A percentile compares a stretch with the other conserved stretches of the same genome.
Evolutionary conservation across 1,140 invertebrate species (phyloP).

Genomic region (Melipona quadrifasciata): DNA sequence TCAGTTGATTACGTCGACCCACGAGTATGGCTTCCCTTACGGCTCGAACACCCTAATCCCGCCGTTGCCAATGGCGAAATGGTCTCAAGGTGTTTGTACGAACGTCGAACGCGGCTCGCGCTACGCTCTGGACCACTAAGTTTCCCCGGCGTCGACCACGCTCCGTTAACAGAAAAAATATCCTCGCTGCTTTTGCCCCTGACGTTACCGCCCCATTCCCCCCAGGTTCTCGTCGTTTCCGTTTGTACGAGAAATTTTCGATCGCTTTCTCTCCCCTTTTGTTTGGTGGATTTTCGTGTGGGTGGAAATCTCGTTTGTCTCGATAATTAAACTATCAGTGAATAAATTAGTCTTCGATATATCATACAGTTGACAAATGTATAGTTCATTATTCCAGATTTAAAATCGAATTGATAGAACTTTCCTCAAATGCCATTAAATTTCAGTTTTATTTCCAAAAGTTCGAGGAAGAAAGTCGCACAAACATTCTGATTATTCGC

Average conservation of each 20-base stretch:
- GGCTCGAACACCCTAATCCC: constrained; percentile 56
- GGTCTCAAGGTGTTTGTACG: constrained; percentile 58
- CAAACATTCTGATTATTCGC: not conserved
- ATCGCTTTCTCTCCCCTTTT: not conserved
- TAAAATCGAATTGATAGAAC: too few relatives aligned
- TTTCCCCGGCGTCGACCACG: not conserved
- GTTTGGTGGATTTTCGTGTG: too few relatives aligned
- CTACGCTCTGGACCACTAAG: not conserved
- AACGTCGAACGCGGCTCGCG: not conserved
- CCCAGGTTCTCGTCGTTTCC: not conserved
- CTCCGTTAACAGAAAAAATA: constrained; percentile 23
- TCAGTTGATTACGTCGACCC: constrained; percentile 74
- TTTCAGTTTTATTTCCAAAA: too few relatives aligned
- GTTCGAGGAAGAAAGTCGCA: not conserved
- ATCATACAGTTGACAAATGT: too few relatives aligned
- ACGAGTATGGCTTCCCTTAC: constrained; percentile 40
- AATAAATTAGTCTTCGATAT: too few relatives aligned
- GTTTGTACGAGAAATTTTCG: not conserved
- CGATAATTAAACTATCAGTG: not conserved
- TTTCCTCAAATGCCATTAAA: too few relatives aligned
- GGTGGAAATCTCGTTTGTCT: not conserved
- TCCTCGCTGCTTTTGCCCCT: not conserved
- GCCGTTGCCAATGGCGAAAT: constrained; percentile 51
- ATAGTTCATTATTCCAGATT: too few relatives aligned
- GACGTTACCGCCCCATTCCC: too few relatives aligned